These are phyloP conservation scores for Natator depressus DNA, from an alignment of 2,113 vertebrate genomes.

Conservation along the genomic window DNA sequence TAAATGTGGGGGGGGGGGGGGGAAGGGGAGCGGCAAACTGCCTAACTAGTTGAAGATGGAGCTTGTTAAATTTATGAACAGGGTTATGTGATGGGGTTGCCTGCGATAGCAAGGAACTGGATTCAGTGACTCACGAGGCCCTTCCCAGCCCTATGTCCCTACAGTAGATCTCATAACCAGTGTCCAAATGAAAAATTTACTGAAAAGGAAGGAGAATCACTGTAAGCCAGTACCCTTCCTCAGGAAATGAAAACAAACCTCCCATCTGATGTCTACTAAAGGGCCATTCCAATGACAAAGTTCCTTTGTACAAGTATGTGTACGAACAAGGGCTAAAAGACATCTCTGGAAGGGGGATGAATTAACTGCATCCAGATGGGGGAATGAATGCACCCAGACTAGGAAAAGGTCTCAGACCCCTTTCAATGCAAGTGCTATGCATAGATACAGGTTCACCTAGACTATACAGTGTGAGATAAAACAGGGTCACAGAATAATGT, in stretches of 20 bases:
- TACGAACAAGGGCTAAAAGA: neutral
- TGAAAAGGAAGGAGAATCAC: accelerated
- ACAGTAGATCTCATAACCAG: too few species aligned
- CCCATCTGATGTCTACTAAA: neutral
- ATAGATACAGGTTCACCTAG: neutral
- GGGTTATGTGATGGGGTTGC: too few species aligned
- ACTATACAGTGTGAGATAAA: neutral
- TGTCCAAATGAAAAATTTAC: neutral
- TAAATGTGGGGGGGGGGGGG: too few species aligned
- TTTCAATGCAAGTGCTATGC: neutral
- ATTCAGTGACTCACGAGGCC: too few species aligned
- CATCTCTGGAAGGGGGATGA: accelerated
- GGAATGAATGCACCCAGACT: neutral
- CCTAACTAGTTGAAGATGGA: too few species aligned
- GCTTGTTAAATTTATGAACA: too few species aligned
- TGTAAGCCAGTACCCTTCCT: neutral
- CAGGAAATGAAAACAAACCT: neutral
- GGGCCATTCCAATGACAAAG: neutral
- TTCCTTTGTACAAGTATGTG: neutral
- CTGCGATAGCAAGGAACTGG: too few species aligned
- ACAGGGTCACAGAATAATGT: neutral
- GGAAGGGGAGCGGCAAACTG: too few species aligned
- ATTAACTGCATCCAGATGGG: neutral
- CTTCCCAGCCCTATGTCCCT: too few species aligned
- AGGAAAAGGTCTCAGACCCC: neutral